phyloP scores from a whole-genome alignment of 2,113 vertebrate genomes.

The Dromaius novaehollandiae region DNA sequence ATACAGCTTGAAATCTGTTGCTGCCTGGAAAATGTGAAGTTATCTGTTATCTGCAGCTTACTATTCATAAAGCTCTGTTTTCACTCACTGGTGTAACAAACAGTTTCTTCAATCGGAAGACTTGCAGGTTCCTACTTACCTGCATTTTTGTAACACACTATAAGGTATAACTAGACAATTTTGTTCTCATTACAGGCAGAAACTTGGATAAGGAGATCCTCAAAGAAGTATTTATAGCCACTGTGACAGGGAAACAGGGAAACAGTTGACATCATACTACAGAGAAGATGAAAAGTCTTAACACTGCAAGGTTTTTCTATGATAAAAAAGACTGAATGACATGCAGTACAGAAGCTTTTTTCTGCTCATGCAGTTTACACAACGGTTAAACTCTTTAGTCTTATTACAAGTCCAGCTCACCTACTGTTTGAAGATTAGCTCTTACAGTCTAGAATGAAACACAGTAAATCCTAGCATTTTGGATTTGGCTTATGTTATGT shows the following conservation, averaged over 20 bases:
- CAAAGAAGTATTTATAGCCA: conserved; percentile 82
- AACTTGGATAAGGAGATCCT: conserved; percentile 90
- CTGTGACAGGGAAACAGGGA: conserved; percentile 64
- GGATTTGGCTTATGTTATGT: not conserved
- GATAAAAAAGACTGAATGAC: not conserved
- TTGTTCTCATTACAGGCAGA: conserved; percentile 81
- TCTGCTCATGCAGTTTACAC: not conserved
- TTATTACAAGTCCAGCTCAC: not conserved
- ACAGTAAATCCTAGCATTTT: not conserved
- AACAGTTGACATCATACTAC: conserved; percentile 12
- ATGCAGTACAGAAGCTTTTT: not conserved
- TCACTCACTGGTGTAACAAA: not conserved
- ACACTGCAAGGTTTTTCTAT: not conserved
- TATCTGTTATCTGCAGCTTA: not conserved
- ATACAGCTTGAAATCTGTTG: not conserved
- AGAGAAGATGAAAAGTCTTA: conserved; percentile 15
- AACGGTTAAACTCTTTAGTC: not conserved
- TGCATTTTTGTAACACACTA: not conserved
- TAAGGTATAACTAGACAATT: not conserved
- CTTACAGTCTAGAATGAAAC: not conserved
- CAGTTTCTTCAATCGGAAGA: not conserved
- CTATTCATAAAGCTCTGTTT: not conserved
- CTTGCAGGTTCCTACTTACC: not conserved
- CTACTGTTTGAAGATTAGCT: conserved; percentile 27
- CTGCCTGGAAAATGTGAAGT: not conserved